Percentiles rank a stretch among this genome's conserved stretches.
Evolutionary conservation across 2,113 vertebrate species (phyloP).

Genomic region (Centropus unirufus): DNA sequence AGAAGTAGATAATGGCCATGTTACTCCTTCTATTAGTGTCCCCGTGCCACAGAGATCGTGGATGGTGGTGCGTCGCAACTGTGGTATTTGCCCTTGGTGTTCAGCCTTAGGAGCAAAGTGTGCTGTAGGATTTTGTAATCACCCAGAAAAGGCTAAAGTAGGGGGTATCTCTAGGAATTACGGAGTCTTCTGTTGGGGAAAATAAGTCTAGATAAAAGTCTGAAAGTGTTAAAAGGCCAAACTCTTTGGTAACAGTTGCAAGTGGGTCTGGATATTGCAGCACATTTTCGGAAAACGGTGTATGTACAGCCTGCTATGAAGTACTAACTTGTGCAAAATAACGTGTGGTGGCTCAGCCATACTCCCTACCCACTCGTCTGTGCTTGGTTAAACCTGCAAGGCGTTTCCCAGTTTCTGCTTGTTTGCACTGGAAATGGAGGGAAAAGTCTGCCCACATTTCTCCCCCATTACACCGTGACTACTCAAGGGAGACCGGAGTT

Average conservation of each 20-base stretch:
- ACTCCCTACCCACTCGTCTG: background rate
- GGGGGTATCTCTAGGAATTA: background rate
- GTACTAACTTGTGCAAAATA: background rate
- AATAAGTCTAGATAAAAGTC: background rate
- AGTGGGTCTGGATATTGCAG: background rate
- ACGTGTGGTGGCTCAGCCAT: background rate
- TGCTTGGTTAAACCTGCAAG: background rate
- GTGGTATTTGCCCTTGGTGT: background rate
- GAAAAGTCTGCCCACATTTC: background rate
- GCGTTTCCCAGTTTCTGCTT: background rate
- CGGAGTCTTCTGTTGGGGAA: background rate
- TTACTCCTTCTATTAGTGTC: rapidly evolving
- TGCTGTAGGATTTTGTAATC: background rate
- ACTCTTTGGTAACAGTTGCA: background rate
- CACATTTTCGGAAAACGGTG: background rate
- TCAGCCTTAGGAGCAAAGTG: background rate
- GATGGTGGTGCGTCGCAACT: background rate
- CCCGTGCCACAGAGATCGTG: background rate
- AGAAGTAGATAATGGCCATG: background rate
- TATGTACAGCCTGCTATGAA: background rate
- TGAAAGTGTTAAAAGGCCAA: background rate
- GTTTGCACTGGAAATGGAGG: background rate
- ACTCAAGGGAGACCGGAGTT: background rate
- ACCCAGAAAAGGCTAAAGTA: background rate
- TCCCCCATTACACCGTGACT: rapidly evolving